Conservation (phyloP, 2,113 vertebrate species). For the Equus przewalskii region DNA sequence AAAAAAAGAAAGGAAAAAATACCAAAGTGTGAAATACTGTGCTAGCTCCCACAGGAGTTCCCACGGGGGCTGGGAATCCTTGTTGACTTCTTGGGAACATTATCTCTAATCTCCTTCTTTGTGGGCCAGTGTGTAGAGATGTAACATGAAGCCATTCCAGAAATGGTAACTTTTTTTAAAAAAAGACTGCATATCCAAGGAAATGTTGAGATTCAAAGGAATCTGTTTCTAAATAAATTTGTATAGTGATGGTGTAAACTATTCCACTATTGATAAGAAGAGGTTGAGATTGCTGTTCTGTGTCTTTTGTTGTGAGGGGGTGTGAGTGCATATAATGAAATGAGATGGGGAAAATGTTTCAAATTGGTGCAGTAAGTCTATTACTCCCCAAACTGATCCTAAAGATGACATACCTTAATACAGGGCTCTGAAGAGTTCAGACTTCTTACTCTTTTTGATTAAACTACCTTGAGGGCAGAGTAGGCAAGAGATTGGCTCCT, state of each 20-base stretch:
- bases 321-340: not conserved
- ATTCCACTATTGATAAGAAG: constrained; percentile 37
- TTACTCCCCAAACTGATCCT: not conserved
- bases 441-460: not conserved
- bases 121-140: constrained; percentile 55
- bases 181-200: constrained; percentile 58
- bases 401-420: not conserved
- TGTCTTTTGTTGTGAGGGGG: not conserved
- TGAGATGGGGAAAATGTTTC: not conserved
- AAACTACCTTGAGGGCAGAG: not conserved
- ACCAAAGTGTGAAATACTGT: constrained; percentile 66
- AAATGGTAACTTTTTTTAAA: constrained; percentile 24
- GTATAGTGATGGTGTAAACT: constrained; percentile 54
- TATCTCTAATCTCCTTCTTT: constrained; percentile 47
- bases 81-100: not conserved
- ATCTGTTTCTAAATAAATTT: constrained; percentile 72
- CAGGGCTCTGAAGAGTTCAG: not conserved
- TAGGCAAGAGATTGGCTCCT: not conserved
- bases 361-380: not conserved
- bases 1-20: not conserved
- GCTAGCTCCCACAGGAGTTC: constrained; percentile 35
- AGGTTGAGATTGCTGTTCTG: not conserved
- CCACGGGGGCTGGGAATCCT: not conserved
- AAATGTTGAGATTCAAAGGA: constrained; percentile 62
- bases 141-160: constrained; percentile 61